Base-by-base conservation (phyloP, 2,797 vertebrate species). In the Gastrophryne carolinensis region DNA sequence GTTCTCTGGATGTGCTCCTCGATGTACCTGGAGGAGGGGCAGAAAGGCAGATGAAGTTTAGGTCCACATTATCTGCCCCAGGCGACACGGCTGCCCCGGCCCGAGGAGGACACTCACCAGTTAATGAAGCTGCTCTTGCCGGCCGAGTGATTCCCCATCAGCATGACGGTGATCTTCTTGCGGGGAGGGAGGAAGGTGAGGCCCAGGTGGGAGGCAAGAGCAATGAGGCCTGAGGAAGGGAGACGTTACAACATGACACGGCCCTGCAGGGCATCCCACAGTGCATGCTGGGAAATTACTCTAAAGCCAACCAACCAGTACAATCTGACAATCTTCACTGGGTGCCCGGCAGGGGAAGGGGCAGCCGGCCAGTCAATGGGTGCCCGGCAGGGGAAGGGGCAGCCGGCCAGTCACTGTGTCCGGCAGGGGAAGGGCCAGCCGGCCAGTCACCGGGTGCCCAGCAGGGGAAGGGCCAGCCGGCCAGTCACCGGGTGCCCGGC, bases 101-200 rank as follows among this genome's bases (percentile, higher is more conserved):
- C 2, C 15, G 13, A 11, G 10, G 11, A 61, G 9, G 35, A 17
- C 41, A 39, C 54, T 85, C 83, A 94, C 94, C 94, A 95, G 81
- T 95, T 95, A 66, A 95, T 93, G 77, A 95, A 95, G 73, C 92
- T 93, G 85, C 94, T 95, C 82, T 95, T 95, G 50, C 94, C 93
- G 56, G 94, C 94, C 0, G 93, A 95, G 82, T 95, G 94, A 82
- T 95, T 95, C 0, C 94, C 94, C 88, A 95, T 94, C 78, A 95
- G 80, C 91, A 94, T 89, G 35, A 94, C 92, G 0, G 90, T 94
- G 81, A 95, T 94, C 83, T 94, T 95, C 73, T 93, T 94, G 44
- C 93, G 86, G 39, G 92, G 93, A 0, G 92, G 80, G 56, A 95
- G 84, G 47, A 95, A 70, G 34, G 86, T 90, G 74, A 94, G 85